phyloP scores from a whole-genome alignment of 1,140 invertebrate species.

The Pararge aegeria region DNA sequence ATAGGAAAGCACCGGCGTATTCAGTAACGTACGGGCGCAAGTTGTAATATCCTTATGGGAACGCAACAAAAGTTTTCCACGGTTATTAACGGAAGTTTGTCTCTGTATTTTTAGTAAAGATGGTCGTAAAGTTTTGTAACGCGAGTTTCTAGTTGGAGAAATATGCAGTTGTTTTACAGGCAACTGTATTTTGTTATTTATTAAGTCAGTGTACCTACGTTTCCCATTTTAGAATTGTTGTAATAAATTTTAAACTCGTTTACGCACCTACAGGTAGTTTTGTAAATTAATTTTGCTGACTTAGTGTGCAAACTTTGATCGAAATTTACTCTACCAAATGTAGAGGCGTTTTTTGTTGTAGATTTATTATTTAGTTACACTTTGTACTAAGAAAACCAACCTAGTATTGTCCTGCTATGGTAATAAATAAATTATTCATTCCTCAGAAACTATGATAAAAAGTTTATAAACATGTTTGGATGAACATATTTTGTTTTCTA shows the following conservation, averaged over 20 bases:
- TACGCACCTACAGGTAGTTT: neutral
- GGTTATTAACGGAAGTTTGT: constrained; percentile 3
- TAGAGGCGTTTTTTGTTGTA: too few relatives aligned
- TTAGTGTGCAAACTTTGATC: too few relatives aligned
- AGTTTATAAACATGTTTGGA: too few relatives aligned
- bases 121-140: neutral
- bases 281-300: too few relatives aligned
- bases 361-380: too few relatives aligned
- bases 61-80: constrained; percentile 2
- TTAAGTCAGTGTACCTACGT: neutral
- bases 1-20: neutral
- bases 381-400: too few relatives aligned
- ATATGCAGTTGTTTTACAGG: neutral
- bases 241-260: neutral
- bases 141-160: neutral
- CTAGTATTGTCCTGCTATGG: too few relatives aligned
- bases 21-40: neutral
- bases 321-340: too few relatives aligned
- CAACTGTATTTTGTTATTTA: neutral
- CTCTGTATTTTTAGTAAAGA: constrained; percentile 2
- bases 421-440: too few relatives aligned
- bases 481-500: too few relatives aligned
- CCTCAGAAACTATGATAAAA: too few relatives aligned
- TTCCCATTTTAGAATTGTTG: neutral
- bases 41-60: neutral